Base-by-base conservation (phyloP, 2,797 vertebrate genomes). In the Naso thynnoides region DNA sequence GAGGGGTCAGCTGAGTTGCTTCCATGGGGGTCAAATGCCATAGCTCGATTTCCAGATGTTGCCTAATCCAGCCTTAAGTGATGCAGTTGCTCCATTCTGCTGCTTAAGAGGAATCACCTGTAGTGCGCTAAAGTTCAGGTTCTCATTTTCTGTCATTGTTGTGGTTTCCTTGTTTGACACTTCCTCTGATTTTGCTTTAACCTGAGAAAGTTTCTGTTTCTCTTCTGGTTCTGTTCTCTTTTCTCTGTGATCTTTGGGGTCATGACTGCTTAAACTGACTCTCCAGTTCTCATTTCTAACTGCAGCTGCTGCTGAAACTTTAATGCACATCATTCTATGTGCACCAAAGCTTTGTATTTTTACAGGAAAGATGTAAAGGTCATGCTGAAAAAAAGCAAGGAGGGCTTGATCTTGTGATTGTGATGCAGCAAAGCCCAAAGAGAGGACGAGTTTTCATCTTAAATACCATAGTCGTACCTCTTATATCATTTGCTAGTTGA, bases 261-360 rank as follows among this genome's bases (percentile, higher is more conserved):
- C 26, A 15, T 19, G 11, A 6, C 16, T 15, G 21, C 33, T 78
- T 41, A 5, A 27, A 27, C 36, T 6, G 19, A 41, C 24, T 31
- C 5, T 54, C 14, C 38, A 15, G 41, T 39, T 64, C 42, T 36
- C 36, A 16, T 52, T 57, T 61, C n/a, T 69, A 67, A 62, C 41
- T 39, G 56, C 57, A 63, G 54, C 59, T 6, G 31, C 70, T 29
- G 56, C 65, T 85, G 41, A 83, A 80, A 76, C 29, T 59, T 80
- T 60, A 58, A 78, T 80, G 55, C 21, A 2, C 8, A 39, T 50
- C 64, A 50, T 66, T 56, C 58, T 11, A 29, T 13, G 50, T 47
- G 39, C 67, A 62, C 26, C 31, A 29, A 60, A 14, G 29, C 39
- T 56, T 44, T 63, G 50, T 63, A 45, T 29, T 49, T 66, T 49